Conservation (phyloP, 2,797 vertebrate genomes). For the Esox masquinongy region DNA sequence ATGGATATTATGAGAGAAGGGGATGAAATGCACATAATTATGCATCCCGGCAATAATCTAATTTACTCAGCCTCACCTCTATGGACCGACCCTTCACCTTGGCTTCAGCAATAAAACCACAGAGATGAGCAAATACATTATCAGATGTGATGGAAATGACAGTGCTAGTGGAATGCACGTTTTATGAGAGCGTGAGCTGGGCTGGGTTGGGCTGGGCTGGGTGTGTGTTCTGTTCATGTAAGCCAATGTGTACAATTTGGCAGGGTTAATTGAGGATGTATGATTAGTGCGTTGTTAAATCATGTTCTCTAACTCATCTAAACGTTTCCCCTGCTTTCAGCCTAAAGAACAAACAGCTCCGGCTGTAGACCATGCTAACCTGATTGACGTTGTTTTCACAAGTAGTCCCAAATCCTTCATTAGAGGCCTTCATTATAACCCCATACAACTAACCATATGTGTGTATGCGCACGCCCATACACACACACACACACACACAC, state of each 20-base stretch:
- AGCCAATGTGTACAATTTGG: conserved; percentile 28
- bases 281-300: not conserved
- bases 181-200: conserved; percentile 25
- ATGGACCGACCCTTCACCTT: conserved; percentile 67
- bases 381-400: conserved; percentile 86
- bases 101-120: conserved; percentile 56
- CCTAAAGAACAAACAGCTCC: conserved; percentile 79
- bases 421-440: conserved; percentile 74
- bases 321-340: conserved; percentile 21
- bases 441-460: conserved; percentile 10
- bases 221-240: conserved; percentile 14
- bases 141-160: conserved; percentile 47
- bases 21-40: conserved; percentile 80
- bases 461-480: not conserved
- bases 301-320: not conserved
- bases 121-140: conserved; percentile 50
- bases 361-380: conserved; percentile 81
- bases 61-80: conserved; percentile 73
- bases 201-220: not conserved
- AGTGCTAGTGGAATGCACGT: conserved; percentile 48
- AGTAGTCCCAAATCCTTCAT: conserved; percentile 79
- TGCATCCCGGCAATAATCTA: conserved; percentile 79
- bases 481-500: conserved; percentile 1
- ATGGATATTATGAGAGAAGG: conserved; percentile 70
- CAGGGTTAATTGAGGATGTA: not conserved